Evolutionary conservation across 2,888 invertebrate species (phyloP).

Genomic region (Luperina nickerlii): DNA sequence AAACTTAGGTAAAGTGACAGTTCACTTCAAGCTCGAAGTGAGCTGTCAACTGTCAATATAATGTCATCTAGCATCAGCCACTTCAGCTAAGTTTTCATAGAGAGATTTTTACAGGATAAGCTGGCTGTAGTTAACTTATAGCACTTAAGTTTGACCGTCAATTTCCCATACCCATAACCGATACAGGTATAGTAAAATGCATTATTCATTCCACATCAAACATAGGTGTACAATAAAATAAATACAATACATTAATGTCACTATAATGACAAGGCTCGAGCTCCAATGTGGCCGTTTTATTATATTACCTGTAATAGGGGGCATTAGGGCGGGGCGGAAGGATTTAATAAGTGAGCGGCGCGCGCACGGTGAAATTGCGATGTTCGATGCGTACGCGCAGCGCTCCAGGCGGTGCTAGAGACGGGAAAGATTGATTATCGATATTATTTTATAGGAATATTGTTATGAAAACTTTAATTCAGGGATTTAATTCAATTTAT

Average conservation of each 20-base stretch:
- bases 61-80: too few species aligned
- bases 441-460: neutral
- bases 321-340: constrained; percentile 88
- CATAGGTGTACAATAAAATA: constrained; percentile 61
- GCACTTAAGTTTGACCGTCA: neutral
- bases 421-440: constrained; percentile 44
- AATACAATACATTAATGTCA: constrained; percentile 76
- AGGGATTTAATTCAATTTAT: too few species aligned
- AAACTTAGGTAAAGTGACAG: too few species aligned
- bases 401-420: constrained; percentile 78
- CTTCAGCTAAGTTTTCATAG: too few species aligned
- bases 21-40: too few species aligned
- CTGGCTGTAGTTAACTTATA: neutral
- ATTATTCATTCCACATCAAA: constrained; percentile 62
- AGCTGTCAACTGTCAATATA: too few species aligned
- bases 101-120: too few species aligned
- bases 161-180: neutral
- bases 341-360: constrained; percentile 89
- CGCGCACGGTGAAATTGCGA: constrained; percentile 80
- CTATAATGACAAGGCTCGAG: constrained; percentile 74
- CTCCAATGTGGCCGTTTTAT: constrained; percentile 78
- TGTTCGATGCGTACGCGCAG: constrained; percentile 80
- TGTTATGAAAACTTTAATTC: too few species aligned
- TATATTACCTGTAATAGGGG: constrained; percentile 87
- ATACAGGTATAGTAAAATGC: constrained; percentile 7